Percentiles rank a stretch among this genome's conserved stretches.
These are phyloP conservation scores for Onychomys torridus DNA, from an alignment of 2,797 vertebrate species.

Conservation along the genomic window DNA sequence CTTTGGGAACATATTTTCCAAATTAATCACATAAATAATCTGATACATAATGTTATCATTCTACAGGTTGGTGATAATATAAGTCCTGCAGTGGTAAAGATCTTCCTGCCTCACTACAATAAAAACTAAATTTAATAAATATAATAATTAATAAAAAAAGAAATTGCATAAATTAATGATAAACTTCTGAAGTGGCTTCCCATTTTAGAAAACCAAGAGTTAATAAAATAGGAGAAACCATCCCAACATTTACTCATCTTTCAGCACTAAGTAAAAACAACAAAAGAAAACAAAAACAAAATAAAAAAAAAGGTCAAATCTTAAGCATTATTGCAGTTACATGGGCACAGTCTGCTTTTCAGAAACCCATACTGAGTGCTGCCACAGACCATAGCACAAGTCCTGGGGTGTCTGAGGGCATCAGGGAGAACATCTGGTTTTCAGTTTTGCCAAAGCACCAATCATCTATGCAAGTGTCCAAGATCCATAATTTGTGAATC, in stretches of 20 bases:
- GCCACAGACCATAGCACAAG: not conserved
- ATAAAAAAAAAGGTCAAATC: not conserved
- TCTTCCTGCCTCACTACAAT: not conserved
- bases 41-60: not conserved
- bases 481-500: not conserved
- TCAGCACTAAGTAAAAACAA: not conserved
- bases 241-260: not conserved
- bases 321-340: not conserved
- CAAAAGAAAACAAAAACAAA: not conserved
- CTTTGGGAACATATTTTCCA: not conserved
- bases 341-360: not conserved
- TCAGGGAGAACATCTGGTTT: conserved; percentile 2
- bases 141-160: too few species aligned
- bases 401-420: not conserved
- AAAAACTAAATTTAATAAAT: not conserved
- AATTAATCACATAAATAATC: not conserved
- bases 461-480: conserved; percentile 2
- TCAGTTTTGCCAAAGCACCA: conserved; percentile 33
- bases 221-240: not conserved
- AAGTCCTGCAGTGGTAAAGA: not conserved
- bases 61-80: not conserved
- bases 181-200: not conserved
- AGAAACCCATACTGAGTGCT: not conserved
- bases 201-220: not conserved
- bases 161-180: not conserved